Evolutionary conservation across 2,888 invertebrate genomes (phyloP).

Genomic region (Adela reaumurella): DNA sequence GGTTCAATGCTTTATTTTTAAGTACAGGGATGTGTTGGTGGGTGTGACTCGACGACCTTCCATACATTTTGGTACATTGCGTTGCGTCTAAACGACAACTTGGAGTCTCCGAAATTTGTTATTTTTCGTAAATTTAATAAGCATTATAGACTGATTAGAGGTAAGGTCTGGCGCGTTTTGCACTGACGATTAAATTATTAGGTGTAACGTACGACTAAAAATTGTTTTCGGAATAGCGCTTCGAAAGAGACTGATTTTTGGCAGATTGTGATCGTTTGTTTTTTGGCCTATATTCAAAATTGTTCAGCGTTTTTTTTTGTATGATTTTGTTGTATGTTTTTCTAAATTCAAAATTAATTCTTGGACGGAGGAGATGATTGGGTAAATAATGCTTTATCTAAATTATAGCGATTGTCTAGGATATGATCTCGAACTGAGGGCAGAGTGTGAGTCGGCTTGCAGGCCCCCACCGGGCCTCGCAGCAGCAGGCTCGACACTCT

Average conservation of each 20-base stretch:
- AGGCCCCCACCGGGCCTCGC: no score
- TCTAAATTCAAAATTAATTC: neutral
- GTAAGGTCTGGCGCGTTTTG: slow-evolving; percentile 40
- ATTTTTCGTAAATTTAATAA: slow-evolving; percentile 46
- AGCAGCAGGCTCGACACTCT: slow-evolving; percentile 10
- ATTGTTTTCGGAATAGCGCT: neutral
- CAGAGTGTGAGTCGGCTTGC: no score
- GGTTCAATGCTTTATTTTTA: neutral
- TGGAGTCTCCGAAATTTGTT: neutral
- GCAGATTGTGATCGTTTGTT: neutral
- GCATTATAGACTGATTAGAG: slow-evolving; percentile 57
- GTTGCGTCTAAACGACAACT: neutral
- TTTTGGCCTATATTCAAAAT: neutral
- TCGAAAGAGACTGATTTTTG: neutral
- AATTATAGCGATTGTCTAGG: neutral
- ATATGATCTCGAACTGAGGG: neutral
- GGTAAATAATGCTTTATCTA: neutral
- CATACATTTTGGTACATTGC: neutral
- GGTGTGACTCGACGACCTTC: neutral
- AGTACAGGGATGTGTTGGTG: neutral
- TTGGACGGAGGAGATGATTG: no score
- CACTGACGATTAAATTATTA: slow-evolving; percentile 46
- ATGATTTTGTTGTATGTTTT: neutral
- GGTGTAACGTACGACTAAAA: slow-evolving; percentile 35
- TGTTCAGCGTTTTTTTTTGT: neutral